These are phyloP conservation scores for Zaprionus davidi DNA, from an alignment of 1,140 invertebrate species.

Conservation along the genomic window DNA sequence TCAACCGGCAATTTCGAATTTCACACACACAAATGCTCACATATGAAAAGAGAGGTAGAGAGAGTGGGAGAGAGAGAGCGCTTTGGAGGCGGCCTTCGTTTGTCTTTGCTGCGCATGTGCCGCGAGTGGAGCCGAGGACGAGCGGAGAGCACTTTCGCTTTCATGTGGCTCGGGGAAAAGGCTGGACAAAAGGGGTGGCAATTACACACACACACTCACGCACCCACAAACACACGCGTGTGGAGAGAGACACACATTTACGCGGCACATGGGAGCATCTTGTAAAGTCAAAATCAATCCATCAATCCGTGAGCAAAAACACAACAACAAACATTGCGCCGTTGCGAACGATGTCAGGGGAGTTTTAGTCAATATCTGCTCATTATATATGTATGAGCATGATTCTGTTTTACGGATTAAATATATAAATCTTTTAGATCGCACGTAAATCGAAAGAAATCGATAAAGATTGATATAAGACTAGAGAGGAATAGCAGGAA, in stretches of 20 bases:
- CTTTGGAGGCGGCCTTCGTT: constrained; percentile 1
- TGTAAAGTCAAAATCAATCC: constrained; percentile 69
- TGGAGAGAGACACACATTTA: constrained; percentile 14
- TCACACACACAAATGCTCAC: constrained; percentile 48
- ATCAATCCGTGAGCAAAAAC: constrained; percentile 57
- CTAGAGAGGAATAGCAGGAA: background rate
- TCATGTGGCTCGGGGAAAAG: constrained; percentile 38
- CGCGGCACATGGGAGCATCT: constrained; percentile 37
- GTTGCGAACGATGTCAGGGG: constrained; percentile 18
- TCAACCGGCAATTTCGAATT: constrained; percentile 69
- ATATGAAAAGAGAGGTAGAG: constrained; percentile 8
- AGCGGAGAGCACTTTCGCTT: constrained; percentile 65
- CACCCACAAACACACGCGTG: constrained; percentile 10
- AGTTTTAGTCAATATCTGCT: constrained; percentile 18
- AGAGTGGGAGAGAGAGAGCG: background rate
- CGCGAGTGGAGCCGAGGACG: background rate
- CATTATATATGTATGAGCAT: constrained; percentile 12
- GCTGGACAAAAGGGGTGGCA: constrained; percentile 50
- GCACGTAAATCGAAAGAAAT: constrained; percentile 1
- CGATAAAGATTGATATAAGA: background rate
- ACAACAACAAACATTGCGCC: constrained; percentile 48
- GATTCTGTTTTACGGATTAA: constrained; percentile 1
- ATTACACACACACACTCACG: constrained; percentile 27
- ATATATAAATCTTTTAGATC: constrained; percentile 13
- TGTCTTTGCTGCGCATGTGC: constrained; percentile 2